Evolutionary conservation across 2,797 vertebrate genomes (phyloP), one percentile per base, ranked within the genome.

Genomic region (Cossypha polioptera): DNA sequence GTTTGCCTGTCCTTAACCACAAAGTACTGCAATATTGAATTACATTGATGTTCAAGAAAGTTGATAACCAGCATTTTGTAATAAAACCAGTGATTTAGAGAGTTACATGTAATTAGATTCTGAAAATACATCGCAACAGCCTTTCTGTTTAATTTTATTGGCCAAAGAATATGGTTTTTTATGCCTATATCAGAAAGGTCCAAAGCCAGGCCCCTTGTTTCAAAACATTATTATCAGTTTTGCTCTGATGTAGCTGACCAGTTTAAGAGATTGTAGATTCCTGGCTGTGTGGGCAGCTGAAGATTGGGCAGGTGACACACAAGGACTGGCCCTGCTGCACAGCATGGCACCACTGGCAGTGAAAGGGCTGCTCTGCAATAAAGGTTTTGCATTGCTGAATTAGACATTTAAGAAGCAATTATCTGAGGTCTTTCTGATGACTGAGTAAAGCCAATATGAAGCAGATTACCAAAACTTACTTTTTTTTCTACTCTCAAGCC

Each of bases 331-430:
- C 2, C 14, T 38, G 67, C 63, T 57, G 58, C 22, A 18, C 33
- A 31, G 13, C 10, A 4, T 5, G 42, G 11, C 42, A n/a, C 24
- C 7, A 2, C 48, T 1, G 2, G 45, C 31, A 53, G 7, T 19
- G 24, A 18, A 78, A 76, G 36, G 33, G 45, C 22, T 88, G 71
- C 24, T 63, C 24, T 65, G 36, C 24, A 45, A 11, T 28, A 33
- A 78, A 36, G 8, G 6, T 35, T 62, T 48, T 50, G 43, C 22
- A 12, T 19, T 36, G 26, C 29, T 72, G 36, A 69, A 21, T 63
- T 53, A 57, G 31, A 26, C 4, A 48, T 90, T 82, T 67, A 76
- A 88, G n/a, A 79, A 88, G 43, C 63, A 35, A 40, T 72, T 69
- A 26, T 35, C 13, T 35, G 22, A 81, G 88, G 22, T 28, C 42